A percentile compares a stretch with the other conserved stretches of the same genome.
These are phyloP conservation scores for Drosophila testacea DNA, from an alignment of 2,888 invertebrate species.

Conservation along the genomic window DNA sequence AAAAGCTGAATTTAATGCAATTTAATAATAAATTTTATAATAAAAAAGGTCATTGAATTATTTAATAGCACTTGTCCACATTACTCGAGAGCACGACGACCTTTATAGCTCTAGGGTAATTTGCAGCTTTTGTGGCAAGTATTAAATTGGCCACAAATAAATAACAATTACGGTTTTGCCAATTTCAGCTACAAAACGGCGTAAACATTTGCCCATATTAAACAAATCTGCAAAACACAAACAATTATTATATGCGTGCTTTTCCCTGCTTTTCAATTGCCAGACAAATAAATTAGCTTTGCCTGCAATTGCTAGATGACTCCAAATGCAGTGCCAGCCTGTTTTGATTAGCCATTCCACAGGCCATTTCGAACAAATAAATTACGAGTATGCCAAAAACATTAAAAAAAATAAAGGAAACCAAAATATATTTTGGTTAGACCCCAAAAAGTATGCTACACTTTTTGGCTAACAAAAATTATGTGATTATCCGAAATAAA, in stretches of 20 bases:
- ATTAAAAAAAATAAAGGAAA: slow-evolving; percentile 11
- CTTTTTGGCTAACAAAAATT: background rate
- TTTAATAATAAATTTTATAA: slow-evolving; percentile 7
- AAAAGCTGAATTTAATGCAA: slow-evolving; percentile 14
- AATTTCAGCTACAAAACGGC: slow-evolving; percentile 29
- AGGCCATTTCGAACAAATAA: slow-evolving; percentile 40
- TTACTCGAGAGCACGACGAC: slow-evolving; percentile 5
- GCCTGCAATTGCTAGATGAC: slow-evolving; percentile 43
- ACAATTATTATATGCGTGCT: slow-evolving; percentile 46
- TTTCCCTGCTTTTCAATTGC: slow-evolving; percentile 31
- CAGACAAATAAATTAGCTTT: slow-evolving; percentile 75
- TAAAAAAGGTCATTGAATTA: slow-evolving; percentile 9
- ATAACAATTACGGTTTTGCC: slow-evolving; percentile 72
- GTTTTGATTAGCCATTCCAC: slow-evolving; percentile 58
- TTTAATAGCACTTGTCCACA: slow-evolving; percentile 28
- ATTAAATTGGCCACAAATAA: slow-evolving; percentile 74
- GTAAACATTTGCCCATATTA: slow-evolving; percentile 38
- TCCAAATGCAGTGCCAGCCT: slow-evolving; percentile 19
- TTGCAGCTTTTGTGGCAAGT: slow-evolving; percentile 40
- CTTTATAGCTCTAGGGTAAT: slow-evolving; percentile 12
- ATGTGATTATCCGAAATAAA: background rate
- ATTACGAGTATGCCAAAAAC: slow-evolving; percentile 48
- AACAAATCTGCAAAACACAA: slow-evolving; percentile 43
- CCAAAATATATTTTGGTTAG: slow-evolving; percentile 34
- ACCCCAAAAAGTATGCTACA: slow-evolving; percentile 21